Evolutionary conservation across 2,113 vertebrate genomes (phyloP), one percentile per base, ranked within the genome.

Genomic region (Rattus rattus): DNA sequence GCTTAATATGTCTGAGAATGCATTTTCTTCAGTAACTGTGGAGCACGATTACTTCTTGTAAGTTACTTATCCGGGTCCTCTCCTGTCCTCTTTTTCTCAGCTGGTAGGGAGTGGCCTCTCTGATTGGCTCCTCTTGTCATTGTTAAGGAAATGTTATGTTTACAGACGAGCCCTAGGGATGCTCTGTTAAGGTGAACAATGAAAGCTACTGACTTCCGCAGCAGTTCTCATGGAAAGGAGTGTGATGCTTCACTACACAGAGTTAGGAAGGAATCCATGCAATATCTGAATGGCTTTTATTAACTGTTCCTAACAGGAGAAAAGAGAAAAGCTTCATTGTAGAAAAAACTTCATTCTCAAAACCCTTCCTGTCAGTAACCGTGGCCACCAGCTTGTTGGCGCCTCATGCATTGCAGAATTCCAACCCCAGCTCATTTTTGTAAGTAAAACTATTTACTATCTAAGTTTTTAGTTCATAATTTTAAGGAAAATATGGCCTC

Each of bases 381-480:
- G 90, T 76, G 94, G 52, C 92, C 94, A 75, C 94, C 93, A 95
- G 75, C 79, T 96, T 59, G 83, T 94, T 47, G 91, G 80, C 77
- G 39, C 95, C 49, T 94, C 96, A 0, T 90, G 70, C 80, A 52
- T 43, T 90, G 96, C 97, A 92, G 96, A 97, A 97, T 97, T 97
- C 80, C 97, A 97, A 72, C 77, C 98, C 80, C 97, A 97, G 59
- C 96, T 97, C 91, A 93, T 91, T 94, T 97, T 97, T 97, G 97
- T 98, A 96, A 98, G 98, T 98, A 97, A 91, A 94, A 77, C 79
- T 79, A 26, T 54, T 76, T 88, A 39, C 73, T 93, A 91, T 24
- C 56, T 95, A 83, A 72, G 5, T 76, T 39, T 39, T 92, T 33
- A 72, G 36, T 91, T 87, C 52, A 47, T 92, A 59, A 65, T 92